Evolutionary conservation across 2,113 vertebrate genomes (phyloP).

Genomic region (Clarias macrocephalus): DNA sequence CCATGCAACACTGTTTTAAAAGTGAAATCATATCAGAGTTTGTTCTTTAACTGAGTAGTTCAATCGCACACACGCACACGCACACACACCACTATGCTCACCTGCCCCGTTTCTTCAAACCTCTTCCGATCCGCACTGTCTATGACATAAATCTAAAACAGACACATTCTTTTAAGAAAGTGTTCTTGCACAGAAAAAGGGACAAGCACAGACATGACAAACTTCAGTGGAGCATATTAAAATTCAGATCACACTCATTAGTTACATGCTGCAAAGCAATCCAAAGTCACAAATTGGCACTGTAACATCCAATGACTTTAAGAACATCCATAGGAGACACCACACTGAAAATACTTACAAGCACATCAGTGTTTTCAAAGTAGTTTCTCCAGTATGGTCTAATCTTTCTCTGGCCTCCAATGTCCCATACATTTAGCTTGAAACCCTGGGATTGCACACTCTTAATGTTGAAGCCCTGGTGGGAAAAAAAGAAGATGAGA

Average conservation of each 20-base stretch:
- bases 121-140: slow-evolving; percentile 88
- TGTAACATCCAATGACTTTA: too few relatives aligned
- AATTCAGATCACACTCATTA: not conserved
- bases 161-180: not conserved
- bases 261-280: not conserved
- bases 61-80: not conserved
- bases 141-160: slow-evolving; percentile 85
- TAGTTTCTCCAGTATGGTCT: slow-evolving; percentile 53
- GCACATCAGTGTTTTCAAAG: slow-evolving; percentile 54
- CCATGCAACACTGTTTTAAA: not conserved
- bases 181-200: not conserved
- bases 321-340: not conserved
- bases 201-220: not conserved
- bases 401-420: slow-evolving; percentile 53
- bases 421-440: slow-evolving; percentile 54
- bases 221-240: not conserved
- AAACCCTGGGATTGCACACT: slow-evolving; percentile 53
- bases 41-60: not conserved
- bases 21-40: not conserved
- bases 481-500: not conserved
- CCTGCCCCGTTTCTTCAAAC: slow-evolving; percentile 89
- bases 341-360: slow-evolving; percentile 34
- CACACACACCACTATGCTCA: slow-evolving; percentile 48
- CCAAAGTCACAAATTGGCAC: not conserved
- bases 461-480: slow-evolving; percentile 55